Percentiles rank a stretch among this genome's conserved stretches.
These are phyloP conservation scores for Leucoma salicis DNA, from an alignment of 2,888 invertebrate genomes.

Conservation along the genomic window DNA sequence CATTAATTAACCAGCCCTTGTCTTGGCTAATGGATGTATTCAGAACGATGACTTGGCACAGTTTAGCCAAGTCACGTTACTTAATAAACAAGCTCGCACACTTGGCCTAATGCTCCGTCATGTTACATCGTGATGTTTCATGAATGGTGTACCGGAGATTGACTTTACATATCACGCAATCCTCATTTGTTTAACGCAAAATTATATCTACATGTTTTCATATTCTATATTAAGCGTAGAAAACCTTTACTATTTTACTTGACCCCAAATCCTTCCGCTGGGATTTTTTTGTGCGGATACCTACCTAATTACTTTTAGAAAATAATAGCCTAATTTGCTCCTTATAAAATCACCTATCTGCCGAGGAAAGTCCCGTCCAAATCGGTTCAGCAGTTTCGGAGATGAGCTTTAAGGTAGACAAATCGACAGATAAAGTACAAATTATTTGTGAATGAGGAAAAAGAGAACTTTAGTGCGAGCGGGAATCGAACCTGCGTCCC, in stretches of 20 bases:
- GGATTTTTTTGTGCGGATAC: too few species aligned
- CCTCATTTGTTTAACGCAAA: too few species aligned
- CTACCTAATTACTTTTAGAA: not conserved
- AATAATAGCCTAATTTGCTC: not conserved
- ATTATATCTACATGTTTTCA: too few species aligned
- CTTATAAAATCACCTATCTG: too few species aligned
- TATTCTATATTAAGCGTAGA: too few species aligned
- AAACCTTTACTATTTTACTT: too few species aligned
- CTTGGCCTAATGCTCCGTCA: slow-evolving; percentile 21
- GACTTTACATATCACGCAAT: not conserved
- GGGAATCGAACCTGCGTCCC: too few species aligned
- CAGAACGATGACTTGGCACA: slow-evolving; percentile 26
- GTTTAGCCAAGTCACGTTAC: slow-evolving; percentile 38
- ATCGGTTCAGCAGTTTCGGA: slow-evolving; percentile 4
- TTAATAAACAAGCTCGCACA: slow-evolving; percentile 36
- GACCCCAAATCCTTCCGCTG: too few species aligned
- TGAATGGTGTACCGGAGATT: slow-evolving; percentile 2
- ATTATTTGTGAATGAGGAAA: too few species aligned
- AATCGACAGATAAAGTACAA: too few species aligned
- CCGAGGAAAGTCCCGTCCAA: not conserved
- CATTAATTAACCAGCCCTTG: slow-evolving; percentile 47
- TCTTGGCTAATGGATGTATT: slow-evolving; percentile 51
- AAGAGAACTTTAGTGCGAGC: too few species aligned
- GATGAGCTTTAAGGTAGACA: too few species aligned
- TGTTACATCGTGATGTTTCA: slow-evolving; percentile 3